phyloP scores from a whole-genome alignment of 2,113 vertebrate species.

The Conger conger region DNA sequence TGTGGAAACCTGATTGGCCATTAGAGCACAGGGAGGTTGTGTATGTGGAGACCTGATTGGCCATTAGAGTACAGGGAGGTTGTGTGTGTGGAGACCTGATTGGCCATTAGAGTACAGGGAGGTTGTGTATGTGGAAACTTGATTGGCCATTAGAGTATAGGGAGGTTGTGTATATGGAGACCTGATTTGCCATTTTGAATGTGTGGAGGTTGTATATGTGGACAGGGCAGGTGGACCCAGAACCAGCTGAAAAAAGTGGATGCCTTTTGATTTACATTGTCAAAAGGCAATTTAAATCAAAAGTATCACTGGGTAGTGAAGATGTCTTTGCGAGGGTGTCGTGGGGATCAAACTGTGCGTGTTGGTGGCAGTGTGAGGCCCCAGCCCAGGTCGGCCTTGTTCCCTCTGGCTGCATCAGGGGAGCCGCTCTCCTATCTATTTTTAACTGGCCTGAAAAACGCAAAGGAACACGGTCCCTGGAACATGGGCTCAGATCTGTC shows the following conservation, averaged over 20 bases:
- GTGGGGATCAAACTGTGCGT: not conserved
- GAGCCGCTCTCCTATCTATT: slow-evolving; percentile 67
- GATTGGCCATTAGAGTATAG: not conserved
- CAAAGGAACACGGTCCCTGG: slow-evolving; percentile 35
- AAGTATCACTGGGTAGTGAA: too few species aligned
- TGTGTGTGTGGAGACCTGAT: not conserved
- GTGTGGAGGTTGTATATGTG: not conserved
- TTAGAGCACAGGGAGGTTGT: not conserved
- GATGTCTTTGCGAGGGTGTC: not conserved
- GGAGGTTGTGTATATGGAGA: too few species aligned
- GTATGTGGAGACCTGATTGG: too few species aligned
- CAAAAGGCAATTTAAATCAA: not conserved
- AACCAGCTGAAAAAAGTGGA: not conserved
- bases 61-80: too few species aligned
- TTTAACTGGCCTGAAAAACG: slow-evolving; percentile 62
- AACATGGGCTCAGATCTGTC: not conserved
- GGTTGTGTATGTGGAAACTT: not conserved
- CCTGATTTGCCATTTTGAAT: slow-evolving; percentile 16
- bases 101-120: slow-evolving; percentile 14
- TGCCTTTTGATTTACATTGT: too few species aligned
- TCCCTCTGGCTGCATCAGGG: slow-evolving; percentile 46
- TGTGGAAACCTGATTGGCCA: not conserved
- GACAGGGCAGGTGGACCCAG: not conserved
- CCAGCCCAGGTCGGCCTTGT: slow-evolving; percentile 11
- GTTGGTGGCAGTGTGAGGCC: slow-evolving; percentile 4